Evolutionary conservation across 2,888 invertebrate genomes (phyloP).

Genomic region (Caenorhabditis zanzibari): DNA sequence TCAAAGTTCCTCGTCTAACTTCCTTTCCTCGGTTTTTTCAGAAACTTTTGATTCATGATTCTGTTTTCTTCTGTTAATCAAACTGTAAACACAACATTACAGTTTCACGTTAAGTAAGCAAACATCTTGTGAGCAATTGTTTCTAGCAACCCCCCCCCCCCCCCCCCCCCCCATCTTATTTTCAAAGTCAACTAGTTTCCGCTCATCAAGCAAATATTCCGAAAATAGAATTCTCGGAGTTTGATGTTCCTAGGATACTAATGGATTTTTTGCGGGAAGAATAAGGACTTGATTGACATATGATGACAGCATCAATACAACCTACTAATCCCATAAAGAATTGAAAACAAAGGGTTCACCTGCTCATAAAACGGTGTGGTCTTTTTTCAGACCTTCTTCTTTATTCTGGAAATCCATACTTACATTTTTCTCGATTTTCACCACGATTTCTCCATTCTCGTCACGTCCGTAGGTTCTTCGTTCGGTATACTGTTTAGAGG

Average conservation of each 20-base stretch:
- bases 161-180: too few species aligned
- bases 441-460: constrained; percentile 81
- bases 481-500: constrained; percentile 80
- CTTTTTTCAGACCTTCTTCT: too few species aligned
- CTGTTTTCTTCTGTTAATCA: constrained; percentile 31
- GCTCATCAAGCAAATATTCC: constrained; percentile 18
- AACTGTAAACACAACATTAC: constrained; percentile 23
- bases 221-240: neutral
- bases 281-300: constrained; percentile 17
- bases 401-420: constrained; percentile 55
- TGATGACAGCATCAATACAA: neutral
- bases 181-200: constrained; percentile 30
- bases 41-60: too few species aligned
- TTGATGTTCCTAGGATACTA: neutral
- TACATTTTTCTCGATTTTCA: constrained; percentile 80
- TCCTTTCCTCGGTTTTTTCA: too few species aligned
- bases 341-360: constrained; percentile 14
- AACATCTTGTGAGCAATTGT: constrained; percentile 44
- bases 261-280: neutral
- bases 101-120: neutral
- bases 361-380: constrained; percentile 27
- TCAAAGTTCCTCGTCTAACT: too few species aligned
- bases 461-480: constrained; percentile 80
- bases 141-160: constrained; percentile 20
- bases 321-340: constrained; percentile 6